These are phyloP conservation scores for Bothrops jararaca DNA, from an alignment of 2,113 vertebrate species.

Conservation along the genomic window DNA sequence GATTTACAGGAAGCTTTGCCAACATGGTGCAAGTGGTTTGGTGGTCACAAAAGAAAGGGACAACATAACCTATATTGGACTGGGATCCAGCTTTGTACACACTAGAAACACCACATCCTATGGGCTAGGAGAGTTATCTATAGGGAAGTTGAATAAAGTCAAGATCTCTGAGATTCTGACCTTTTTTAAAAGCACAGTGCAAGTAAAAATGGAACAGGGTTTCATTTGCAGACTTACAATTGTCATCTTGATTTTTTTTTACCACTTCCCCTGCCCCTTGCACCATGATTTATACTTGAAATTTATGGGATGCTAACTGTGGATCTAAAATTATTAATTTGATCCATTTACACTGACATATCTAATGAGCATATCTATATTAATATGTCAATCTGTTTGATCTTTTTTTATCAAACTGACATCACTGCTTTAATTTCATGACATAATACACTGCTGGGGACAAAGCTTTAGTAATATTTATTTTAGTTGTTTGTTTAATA, in stretches of 20 bases:
- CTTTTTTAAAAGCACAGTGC: background rate
- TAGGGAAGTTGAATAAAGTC: background rate
- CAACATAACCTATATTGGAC: background rate
- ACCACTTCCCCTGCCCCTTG: background rate
- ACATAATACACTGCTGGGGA: slow-evolving; percentile 11
- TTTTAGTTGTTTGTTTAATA: slow-evolving; percentile 42
- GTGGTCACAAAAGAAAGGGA: background rate
- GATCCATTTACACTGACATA: background rate
- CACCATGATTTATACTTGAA: background rate
- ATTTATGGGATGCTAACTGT: background rate
- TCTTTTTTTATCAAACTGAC: background rate
- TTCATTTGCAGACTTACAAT: background rate
- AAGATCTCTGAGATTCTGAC: background rate
- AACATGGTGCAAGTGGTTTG: background rate
- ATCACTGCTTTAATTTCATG: fast-evolving
- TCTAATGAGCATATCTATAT: background rate
- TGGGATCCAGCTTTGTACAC: background rate
- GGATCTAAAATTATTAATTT: background rate
- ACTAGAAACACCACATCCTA: background rate
- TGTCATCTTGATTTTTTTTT: background rate
- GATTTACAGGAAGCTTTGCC: background rate
- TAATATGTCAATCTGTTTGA: background rate
- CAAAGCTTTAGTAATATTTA: slow-evolving; percentile 38
- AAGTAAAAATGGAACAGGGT: background rate
- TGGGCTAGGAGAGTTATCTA: background rate